Base-by-base conservation (phyloP, 2,113 vertebrate species). In the Callaeas wilsoni region DNA sequence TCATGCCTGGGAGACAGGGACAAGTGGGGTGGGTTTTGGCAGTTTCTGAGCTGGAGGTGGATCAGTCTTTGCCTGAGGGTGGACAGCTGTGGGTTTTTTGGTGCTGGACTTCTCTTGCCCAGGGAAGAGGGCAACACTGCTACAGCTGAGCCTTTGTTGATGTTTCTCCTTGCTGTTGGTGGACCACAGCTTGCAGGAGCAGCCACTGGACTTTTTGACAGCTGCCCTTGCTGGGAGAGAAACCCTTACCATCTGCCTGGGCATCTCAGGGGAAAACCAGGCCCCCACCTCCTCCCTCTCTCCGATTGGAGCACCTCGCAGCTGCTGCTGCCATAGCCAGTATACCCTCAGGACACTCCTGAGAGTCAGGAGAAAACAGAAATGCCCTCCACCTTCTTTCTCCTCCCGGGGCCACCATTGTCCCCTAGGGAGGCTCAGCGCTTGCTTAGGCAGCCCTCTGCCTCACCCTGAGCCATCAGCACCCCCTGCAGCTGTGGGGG, bases 271-370 rank as follows among this genome's bases (percentile, higher is more conserved):
- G 14, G 26, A 52, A 52, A 50, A 37, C 19, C 0, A 0, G 19
- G 26, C 26, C 19, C 26, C 13, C n/a, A 37, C 3, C 26, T 30
- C 26, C 47, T 69, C 35, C 4, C 47, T 39, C 19, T 22, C 14
- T 50, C 19, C 3, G n/a, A n/a, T n/a, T n/a, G n/a, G 4, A 29
- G n/a, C 26, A 50, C n/a, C n/a, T 37, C 19, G 1, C 7, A 3
- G 10, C 41, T 30, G 14, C 49, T 52, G 35, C 27, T 8, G 6
- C 15, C 6, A 2, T 23, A 6, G 1, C 33, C 65, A 68, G 46
- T 12, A 35, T 33, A 69, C 13, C 33, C 2, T 7, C 1, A 3
- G 33, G 33, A 49, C 33, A 27, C 3, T n/a, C n/a, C 2, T 26
- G 46, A 68, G 17, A 49, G 18, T n/a, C 65, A 49, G 18, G 18